Base-by-base conservation (phyloP, 2,113 vertebrate genomes). In the Misgurnus mizolepis region DNA sequence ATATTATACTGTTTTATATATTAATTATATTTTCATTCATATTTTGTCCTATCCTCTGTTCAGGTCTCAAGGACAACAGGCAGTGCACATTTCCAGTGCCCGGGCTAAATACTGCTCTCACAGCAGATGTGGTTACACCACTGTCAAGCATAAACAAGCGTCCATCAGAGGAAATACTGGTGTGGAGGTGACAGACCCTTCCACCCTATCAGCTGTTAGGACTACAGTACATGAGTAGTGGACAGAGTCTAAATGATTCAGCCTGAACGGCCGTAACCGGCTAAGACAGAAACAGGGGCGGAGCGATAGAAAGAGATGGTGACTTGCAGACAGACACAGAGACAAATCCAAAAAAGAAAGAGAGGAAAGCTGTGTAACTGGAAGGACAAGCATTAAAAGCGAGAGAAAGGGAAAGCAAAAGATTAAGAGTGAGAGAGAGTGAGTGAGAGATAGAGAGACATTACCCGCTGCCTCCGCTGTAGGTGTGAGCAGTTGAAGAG, bases 391-490 rank as follows among this genome's bases (percentile, higher is more conserved):
- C 80, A 82, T 39, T 76, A 80, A 73, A 53, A 77, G 69, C n/a
- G 15, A 64, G 67, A 43, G 34, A 75, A n/a, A 70, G 41, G 67
- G 39, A 70, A 5, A 67, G 27, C 27, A 34, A 34, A 34, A 34
- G 27, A 82, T 39, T 76, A 77, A 73, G 60, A 77, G 69, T 15
- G 15, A 64, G 27, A 34, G 27, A 34, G 27, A 34, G 27, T 34
- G 27, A 34, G 61, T 72, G 18, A 60, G 34, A 72, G 73, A 78
- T 22, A 84, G 67, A 85, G 77, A 67, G 67, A 89, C 88, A 91
- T 93, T 93, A 93, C 92, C 92, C 92, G 88, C 88, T 87, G 88
- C 88, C 89, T 88, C 91, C 86, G 85, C 76, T 91, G 92, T 76
- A 88, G 88, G 86, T 92, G 90, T 76, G 61, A 80, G 79, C 91